Conservation (phyloP, 2,888 invertebrate genomes). For the Thalpophila matura region DNA sequence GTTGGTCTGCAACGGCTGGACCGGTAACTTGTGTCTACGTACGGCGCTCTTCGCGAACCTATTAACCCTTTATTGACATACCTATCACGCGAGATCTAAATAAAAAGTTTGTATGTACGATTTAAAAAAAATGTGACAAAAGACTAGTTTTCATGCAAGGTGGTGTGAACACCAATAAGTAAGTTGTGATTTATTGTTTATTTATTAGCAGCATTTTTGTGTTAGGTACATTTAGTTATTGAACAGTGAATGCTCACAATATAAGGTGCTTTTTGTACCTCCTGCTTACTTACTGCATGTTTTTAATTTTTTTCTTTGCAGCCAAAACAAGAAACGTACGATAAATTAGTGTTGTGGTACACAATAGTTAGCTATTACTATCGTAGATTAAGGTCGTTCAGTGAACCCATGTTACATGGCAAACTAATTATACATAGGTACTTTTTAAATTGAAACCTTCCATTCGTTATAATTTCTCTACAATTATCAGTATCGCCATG, state of each 20-base stretch:
- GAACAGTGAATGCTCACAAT: conserved; percentile 22
- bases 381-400: conserved; percentile 45
- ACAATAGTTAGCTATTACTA: conserved; percentile 6
- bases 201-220: conserved; percentile 21
- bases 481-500: conserved; percentile 24
- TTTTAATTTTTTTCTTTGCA: not conserved
- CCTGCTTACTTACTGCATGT: not conserved
- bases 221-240: conserved; percentile 8
- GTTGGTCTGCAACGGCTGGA: conserved; percentile 73
- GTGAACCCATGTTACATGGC: conserved; percentile 51
- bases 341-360: conserved; percentile 12
- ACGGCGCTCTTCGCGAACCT: conserved; percentile 19
- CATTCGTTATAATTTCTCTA: conserved; percentile 21
- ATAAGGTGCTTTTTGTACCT: not conserved
- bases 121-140: conserved; percentile 57
- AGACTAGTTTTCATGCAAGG: conserved; percentile 39
- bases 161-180: conserved; percentile 44
- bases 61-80: conserved; percentile 58
- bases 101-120: conserved; percentile 51
- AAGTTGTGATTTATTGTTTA: conserved; percentile 36
- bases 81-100: conserved; percentile 54
- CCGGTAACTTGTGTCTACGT: conserved; percentile 56
- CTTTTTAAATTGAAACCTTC: conserved; percentile 21
- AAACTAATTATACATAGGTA: not conserved
- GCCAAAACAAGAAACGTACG: not conserved